phyloP scores from a whole-genome alignment of 2,113 vertebrate species.

The Camelus bactrianus region DNA sequence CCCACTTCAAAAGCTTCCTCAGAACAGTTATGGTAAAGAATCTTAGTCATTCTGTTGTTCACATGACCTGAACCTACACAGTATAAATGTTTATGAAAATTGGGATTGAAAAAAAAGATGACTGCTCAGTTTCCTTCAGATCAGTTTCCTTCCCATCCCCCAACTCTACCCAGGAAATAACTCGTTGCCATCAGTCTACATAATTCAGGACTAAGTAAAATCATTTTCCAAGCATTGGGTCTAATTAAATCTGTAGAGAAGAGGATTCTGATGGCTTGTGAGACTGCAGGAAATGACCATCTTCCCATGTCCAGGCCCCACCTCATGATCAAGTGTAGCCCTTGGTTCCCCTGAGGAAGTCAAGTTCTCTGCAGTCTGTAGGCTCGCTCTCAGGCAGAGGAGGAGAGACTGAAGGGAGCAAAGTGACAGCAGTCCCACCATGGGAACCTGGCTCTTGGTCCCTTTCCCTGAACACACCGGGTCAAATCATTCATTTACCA shows the following conservation, averaged over 20 bases:
- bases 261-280: neutral
- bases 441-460: neutral
- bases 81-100: constrained; percentile 55
- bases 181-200: neutral
- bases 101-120: neutral
- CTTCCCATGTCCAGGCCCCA: neutral
- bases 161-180: neutral
- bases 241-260: constrained; percentile 26
- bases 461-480: neutral
- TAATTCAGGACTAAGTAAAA: neutral
- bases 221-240: neutral
- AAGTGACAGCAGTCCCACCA: neutral
- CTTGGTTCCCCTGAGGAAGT: neutral
- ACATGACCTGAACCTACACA: neutral
- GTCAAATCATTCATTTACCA: neutral
- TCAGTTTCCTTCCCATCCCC: neutral
- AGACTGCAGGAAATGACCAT: neutral
- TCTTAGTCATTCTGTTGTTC: constrained; percentile 9
- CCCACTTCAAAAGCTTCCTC: neutral
- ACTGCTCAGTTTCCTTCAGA: neutral
- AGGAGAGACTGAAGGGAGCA: neutral
- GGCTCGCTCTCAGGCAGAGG: neutral
- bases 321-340: neutral
- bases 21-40: neutral
- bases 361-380: neutral